A percentile compares a stretch with the other conserved stretches of the same genome.
Conservation (phyloP, 2,113 vertebrate species). For the Turnix velox region DNA sequence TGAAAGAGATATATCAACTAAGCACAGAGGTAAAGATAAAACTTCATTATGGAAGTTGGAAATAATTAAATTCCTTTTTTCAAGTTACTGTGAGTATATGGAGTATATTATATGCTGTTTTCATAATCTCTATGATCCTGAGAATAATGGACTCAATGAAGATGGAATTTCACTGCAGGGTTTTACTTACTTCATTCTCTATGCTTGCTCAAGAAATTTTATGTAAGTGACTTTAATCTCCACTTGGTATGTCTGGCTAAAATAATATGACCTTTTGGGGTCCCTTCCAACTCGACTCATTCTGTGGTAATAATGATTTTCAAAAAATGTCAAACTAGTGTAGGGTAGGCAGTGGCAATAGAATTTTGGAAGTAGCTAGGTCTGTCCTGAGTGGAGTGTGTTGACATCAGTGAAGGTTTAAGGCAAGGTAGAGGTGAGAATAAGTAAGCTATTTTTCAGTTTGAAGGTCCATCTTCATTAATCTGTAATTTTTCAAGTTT, state of each 20-base stretch:
- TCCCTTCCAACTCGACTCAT: no score
- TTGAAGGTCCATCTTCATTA: neutral
- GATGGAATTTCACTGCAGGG: neutral
- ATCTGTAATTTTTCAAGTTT: neutral
- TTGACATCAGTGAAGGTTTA: neutral
- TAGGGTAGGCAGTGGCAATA: neutral
- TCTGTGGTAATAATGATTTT: neutral
- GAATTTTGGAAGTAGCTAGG: fast-evolving
- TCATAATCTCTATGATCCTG: neutral
- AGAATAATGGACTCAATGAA: neutral
- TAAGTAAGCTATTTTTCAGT: neutral
- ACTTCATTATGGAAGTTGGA: neutral
- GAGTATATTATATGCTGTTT: neutral
- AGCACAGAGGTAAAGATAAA: neutral
- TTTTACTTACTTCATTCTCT: neutral
- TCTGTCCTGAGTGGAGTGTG: fast-evolving
- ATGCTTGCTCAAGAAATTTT: neutral
- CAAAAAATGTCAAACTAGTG: neutral
- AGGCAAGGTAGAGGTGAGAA: neutral
- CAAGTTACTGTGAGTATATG: neutral
- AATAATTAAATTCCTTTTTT: constrained; percentile 2
- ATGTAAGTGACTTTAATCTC: neutral
- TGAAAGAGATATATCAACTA: neutral
- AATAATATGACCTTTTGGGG: no score
- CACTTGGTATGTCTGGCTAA: neutral